Evolutionary conservation across 2,797 vertebrate genomes (phyloP).

Genomic region (Diplodus sargus): DNA sequence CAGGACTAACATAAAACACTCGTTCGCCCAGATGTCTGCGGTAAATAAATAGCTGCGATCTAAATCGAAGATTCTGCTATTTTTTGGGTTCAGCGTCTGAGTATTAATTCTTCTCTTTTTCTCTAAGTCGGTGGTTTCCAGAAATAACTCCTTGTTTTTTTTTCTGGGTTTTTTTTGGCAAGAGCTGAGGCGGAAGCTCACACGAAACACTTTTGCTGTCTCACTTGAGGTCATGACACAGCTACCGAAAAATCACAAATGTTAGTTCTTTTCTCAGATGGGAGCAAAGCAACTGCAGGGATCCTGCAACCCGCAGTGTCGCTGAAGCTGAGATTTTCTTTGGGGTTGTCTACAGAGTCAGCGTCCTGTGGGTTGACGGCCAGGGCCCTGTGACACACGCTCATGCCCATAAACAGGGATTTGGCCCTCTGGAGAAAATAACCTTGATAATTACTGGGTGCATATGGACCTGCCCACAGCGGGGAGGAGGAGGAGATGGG

Average conservation of each 20-base stretch:
- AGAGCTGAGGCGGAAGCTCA: slow-evolving; percentile 49
- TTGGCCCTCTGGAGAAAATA: slow-evolving; percentile 84
- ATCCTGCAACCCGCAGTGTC: slow-evolving; percentile 36
- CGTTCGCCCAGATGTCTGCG: slow-evolving; percentile 7
- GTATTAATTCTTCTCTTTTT: slow-evolving; percentile 35
- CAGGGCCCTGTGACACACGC: slow-evolving; percentile 78
- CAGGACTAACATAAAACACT: slow-evolving; percentile 41
- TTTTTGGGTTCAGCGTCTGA: slow-evolving; percentile 11
- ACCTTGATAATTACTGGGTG: slow-evolving; percentile 85
- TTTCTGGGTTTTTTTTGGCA: neutral
- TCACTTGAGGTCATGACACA: slow-evolving; percentile 70
- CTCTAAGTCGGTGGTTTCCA: slow-evolving; percentile 50
- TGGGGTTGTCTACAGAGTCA: slow-evolving; percentile 53
- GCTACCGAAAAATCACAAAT: slow-evolving; percentile 52
- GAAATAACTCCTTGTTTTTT: slow-evolving; percentile 44
- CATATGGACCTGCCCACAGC: slow-evolving; percentile 77
- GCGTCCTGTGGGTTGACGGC: slow-evolving; percentile 74
- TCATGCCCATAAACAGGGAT: slow-evolving; percentile 85
- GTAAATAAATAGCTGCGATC: slow-evolving; percentile 27
- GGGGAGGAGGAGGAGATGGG: slow-evolving; percentile 39
- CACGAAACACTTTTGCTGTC: slow-evolving; percentile 59
- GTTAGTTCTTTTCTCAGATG: slow-evolving; percentile 15
- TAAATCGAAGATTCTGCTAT: slow-evolving; percentile 13
- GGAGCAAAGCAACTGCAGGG: slow-evolving; percentile 33
- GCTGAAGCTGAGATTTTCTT: slow-evolving; percentile 48